A percentile compares a stretch with the other conserved stretches of the same genome.
Conservation (phyloP, 2,888 invertebrate species). For the Macaria notata region DNA sequence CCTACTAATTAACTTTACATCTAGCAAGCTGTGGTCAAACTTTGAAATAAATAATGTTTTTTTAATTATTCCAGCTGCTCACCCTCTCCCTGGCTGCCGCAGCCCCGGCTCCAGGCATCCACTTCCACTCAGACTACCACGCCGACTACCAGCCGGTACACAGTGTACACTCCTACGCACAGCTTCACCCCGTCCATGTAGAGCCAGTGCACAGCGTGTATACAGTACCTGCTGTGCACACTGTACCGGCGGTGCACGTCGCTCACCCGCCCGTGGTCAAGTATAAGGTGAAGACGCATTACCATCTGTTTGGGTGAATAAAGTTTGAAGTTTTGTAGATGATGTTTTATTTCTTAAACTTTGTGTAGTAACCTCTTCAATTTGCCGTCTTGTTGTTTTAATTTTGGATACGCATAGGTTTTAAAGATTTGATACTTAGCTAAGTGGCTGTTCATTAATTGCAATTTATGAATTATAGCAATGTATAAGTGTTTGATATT, state of each 20-base stretch:
- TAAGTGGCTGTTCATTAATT: no score
- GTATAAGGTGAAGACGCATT: conserved; percentile 52
- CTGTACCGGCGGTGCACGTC: conserved; percentile 26
- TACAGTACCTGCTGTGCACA: conserved; percentile 34
- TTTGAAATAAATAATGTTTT: no score
- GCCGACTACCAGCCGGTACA: conserved; percentile 14
- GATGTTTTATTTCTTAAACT: conserved; percentile 10
- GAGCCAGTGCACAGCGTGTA: conserved; percentile 35
- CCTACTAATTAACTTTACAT: no score
- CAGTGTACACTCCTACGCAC: conserved; percentile 23
- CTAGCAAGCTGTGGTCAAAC: no score
- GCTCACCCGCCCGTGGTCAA: conserved; percentile 38
- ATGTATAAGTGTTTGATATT: no score
- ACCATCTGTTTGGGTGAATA: conserved; percentile 47
- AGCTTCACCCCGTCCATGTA: conserved; percentile 46
- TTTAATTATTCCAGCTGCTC: conserved; percentile 24
- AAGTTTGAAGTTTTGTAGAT: conserved; percentile 19
- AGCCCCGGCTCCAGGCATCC: conserved; percentile 26
- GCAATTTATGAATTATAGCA: no score
- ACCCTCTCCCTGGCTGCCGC: conserved; percentile 14
- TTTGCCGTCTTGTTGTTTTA: no score
- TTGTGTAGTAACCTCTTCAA: no score
- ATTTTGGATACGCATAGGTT: no score
- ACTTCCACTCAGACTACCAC: conserved; percentile 28
- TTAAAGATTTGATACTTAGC: no score